Evolutionary conservation across 2,888 invertebrate genomes (phyloP).

Genomic region (Strigamia transsilvanica): DNA sequence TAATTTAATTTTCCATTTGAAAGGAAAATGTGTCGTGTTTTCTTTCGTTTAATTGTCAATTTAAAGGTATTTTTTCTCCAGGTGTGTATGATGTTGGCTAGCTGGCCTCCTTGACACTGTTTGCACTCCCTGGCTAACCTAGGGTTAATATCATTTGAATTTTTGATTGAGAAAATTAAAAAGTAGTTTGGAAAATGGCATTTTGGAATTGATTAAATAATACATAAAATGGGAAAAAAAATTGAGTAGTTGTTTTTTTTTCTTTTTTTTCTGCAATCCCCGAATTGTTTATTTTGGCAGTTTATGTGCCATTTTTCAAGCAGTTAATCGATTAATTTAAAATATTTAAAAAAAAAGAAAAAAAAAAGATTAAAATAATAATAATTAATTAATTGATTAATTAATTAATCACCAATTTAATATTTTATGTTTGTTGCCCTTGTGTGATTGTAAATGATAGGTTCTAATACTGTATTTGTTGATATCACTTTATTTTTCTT

Average conservation of each 20-base stretch:
- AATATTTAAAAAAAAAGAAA: background rate
- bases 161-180: background rate
- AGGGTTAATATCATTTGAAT: background rate
- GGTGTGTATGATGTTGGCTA: slow-evolving; percentile 52
- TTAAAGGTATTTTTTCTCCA: slow-evolving; percentile 27
- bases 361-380: too few species aligned
- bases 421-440: slow-evolving; percentile 30
- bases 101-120: slow-evolving; percentile 55
- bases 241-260: background rate
- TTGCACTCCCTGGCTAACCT: slow-evolving; percentile 55
- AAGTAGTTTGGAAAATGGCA: slow-evolving; percentile 52
- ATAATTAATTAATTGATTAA: background rate
- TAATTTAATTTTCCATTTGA: background rate
- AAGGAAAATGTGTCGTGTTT: background rate
- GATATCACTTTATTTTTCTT: background rate
- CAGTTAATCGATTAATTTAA: background rate
- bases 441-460: slow-evolving; percentile 13
- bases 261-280: slow-evolving; percentile 5
- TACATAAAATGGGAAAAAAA: background rate
- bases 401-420: background rate
- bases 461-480: background rate
- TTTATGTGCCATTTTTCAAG: slow-evolving; percentile 32
- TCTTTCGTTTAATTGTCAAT: background rate
- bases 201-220: background rate
- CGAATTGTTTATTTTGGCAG: slow-evolving; percentile 23